Base-by-base conservation (phyloP, 2,888 invertebrate species). In the Drosophila tripunctata region DNA sequence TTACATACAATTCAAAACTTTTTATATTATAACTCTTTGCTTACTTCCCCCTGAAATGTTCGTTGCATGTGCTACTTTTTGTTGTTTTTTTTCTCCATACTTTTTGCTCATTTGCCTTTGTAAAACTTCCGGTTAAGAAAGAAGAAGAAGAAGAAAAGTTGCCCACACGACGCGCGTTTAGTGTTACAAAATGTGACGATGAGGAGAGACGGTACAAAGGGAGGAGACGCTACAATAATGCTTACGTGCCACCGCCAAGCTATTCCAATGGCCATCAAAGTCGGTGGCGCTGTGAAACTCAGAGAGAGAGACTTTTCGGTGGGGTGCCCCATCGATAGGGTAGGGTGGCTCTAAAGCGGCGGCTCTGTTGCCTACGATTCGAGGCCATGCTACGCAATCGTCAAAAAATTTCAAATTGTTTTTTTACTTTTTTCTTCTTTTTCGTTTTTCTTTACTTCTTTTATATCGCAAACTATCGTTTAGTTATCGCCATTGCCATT, bases 91-190 rank as follows among this genome's bases (percentile, higher is more conserved):
- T n/a, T n/a, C n/a, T n/a, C 67, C 76, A 73, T 74, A 72, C 60
- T 81, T 81, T 81, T 81, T 84, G 81, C 81, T 84, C 85, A 78
- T 78, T 81, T 84, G 85, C 78, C 67, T 86, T 71, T 81, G 81
- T 87, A 74, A 81, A 81, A 87, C 81, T 81, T 81, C 81, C 81
- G 81, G 81, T 81, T 78, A 69, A 58, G 67, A 76, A 86, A 80
- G 61, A 73, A 73, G 57, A 45, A 27, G 47, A 48, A 52, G 43
- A 60, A 71, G 57, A 55, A 69, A 64, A 68, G 68, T 82, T 83
- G 72, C 79, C 76, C 85, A 75, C 82, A 82, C 75, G 79, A 82
- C 75, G 79, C 76, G 67, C 85, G 82, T 70, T 75, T 83, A 66
- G 64, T 65, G 73, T 80, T 86, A 79, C 80, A 72, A 86, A 85